Percentiles rank a stretch among this genome's conserved stretches.
These are phyloP conservation scores for Microchirus variegatus DNA, from an alignment of 2,797 vertebrate genomes.

Conservation along the genomic window DNA sequence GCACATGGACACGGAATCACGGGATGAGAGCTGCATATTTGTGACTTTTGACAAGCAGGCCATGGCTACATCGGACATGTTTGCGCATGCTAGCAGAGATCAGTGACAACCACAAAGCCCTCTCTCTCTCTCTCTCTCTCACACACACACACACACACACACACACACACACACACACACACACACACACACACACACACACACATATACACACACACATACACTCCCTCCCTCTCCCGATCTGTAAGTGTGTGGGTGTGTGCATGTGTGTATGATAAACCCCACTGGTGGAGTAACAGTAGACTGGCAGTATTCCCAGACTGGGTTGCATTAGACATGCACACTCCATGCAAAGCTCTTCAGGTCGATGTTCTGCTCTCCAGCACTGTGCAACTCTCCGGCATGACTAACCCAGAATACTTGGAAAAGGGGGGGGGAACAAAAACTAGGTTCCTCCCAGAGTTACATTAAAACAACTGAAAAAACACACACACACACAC, in stretches of 20 bases:
- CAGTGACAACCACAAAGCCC: conserved; percentile 73
- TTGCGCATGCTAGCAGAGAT: conserved; percentile 75
- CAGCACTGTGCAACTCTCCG: conserved; percentile 63
- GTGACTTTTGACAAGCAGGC: conserved; percentile 78
- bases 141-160: conserved; percentile 25
- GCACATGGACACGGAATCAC: conserved; percentile 38
- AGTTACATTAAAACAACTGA: conserved; percentile 41
- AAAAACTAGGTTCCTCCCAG: conserved; percentile 50
- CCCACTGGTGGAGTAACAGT: conserved; percentile 78
- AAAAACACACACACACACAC: conserved; percentile 35
- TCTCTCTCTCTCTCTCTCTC: conserved; percentile 50
- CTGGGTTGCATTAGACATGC: conserved; percentile 79
- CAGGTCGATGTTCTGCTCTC: conserved; percentile 75
- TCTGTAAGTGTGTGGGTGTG: conserved; percentile 47
- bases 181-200: too few species aligned
- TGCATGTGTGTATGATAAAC: conserved; percentile 74
- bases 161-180: conserved; percentile 22
- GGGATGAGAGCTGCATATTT: conserved; percentile 70
- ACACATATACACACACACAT: conserved; percentile 24
- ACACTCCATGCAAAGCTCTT: conserved; percentile 74
- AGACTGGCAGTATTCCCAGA: conserved; percentile 81
- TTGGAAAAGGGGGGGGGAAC: conserved; percentile 51
- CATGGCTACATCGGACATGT: conserved; percentile 70
- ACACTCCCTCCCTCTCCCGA: conserved; percentile 32
- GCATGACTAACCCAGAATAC: conserved; percentile 61